phyloP scores from a whole-genome alignment of 2,113 vertebrate genomes.

The Deroptyus accipitrinus region DNA sequence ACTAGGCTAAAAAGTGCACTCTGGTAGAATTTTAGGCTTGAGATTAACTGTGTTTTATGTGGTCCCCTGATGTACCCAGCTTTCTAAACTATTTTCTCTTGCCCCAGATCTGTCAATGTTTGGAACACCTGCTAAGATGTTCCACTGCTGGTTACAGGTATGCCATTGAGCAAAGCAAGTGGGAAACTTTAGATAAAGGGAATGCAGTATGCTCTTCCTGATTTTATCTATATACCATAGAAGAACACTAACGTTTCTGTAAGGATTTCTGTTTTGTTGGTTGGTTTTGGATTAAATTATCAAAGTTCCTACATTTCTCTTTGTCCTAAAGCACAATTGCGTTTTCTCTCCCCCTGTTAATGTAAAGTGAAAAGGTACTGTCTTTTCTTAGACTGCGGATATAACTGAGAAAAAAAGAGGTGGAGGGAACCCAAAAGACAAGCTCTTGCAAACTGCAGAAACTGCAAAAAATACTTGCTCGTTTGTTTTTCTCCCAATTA shows the following conservation, averaged over 20 bases:
- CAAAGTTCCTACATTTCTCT: neutral
- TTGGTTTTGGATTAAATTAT: neutral
- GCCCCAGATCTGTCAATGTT: neutral
- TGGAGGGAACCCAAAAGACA: neutral
- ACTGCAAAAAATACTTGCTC: neutral
- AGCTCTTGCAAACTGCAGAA: neutral
- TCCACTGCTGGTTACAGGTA: neutral
- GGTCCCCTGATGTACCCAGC: neutral
- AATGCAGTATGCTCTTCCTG: neutral
- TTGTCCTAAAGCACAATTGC: neutral
- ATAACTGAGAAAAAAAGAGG: neutral
- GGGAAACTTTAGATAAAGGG: neutral
- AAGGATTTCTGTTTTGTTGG: neutral
- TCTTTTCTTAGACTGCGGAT: neutral
- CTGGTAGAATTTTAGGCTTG: neutral
- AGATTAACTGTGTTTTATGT: neutral
- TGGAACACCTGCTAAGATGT: neutral
- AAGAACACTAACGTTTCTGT: neutral
- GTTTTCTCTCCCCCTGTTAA: neutral
- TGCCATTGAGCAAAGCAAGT: neutral
- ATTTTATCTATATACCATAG: neutral
- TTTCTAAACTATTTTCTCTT: neutral
- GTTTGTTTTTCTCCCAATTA: slow-evolving; percentile 7
- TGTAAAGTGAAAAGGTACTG: neutral
- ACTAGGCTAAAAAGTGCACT: neutral